These are phyloP conservation scores for Hesperia comma DNA, from an alignment of 2,888 invertebrate genomes.

Conservation along the genomic window DNA sequence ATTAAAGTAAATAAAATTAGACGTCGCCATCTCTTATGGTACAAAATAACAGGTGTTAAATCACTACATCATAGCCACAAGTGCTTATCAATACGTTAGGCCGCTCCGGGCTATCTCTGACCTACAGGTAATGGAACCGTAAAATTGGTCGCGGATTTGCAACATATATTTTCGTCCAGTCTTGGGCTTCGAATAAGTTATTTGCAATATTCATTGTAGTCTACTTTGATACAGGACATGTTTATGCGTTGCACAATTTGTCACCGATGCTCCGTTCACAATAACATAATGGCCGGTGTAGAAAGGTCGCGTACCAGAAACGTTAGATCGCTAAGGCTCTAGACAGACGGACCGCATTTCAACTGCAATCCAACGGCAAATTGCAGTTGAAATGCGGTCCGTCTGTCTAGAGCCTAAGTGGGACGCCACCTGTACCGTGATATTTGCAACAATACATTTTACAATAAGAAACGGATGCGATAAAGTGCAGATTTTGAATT, in stretches of 20 bases:
- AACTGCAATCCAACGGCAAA: too few species aligned
- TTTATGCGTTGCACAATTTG: constrained; percentile 32
- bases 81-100: constrained; percentile 44
- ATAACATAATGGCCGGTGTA: constrained; percentile 67
- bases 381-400: too few species aligned
- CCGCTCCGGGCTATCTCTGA: constrained; percentile 49
- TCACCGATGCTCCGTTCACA: constrained; percentile 51
- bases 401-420: too few species aligned
- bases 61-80: constrained; percentile 50
- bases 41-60: constrained; percentile 65
- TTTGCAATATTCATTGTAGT: constrained; percentile 28
- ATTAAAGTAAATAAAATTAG: constrained; percentile 50
- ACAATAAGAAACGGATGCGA: constrained; percentile 31
- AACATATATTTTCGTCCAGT: constrained; percentile 43
- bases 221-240: constrained; percentile 21
- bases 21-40: constrained; percentile 59
- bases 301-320: constrained; percentile 66
- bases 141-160: constrained; percentile 45
- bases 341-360: too few species aligned
- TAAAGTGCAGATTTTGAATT: constrained; percentile 32
- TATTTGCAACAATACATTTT: constrained; percentile 31
- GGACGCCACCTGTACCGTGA: constrained; percentile 46
- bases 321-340: constrained; percentile 52
- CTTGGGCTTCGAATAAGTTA: constrained; percentile 31
- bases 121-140: constrained; percentile 44